Conservation (phyloP, 2,113 vertebrate species). For the Dasyornis broadbenti region DNA sequence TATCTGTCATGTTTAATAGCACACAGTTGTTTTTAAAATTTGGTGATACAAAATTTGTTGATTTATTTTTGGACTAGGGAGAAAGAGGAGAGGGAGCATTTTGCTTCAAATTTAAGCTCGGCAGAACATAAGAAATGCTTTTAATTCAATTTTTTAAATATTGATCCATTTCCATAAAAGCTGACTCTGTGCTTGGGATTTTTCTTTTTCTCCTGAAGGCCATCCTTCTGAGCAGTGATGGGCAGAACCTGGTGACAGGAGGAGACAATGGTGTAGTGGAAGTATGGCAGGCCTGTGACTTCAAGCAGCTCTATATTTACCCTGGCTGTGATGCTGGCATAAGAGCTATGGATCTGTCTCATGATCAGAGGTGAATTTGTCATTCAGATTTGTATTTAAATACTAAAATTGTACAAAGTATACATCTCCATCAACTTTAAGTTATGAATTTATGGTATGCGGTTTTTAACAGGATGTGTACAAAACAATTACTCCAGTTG, state of each 20-base stretch:
- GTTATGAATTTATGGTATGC: not conserved
- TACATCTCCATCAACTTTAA: not conserved
- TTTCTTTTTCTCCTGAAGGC: conserved; percentile 72
- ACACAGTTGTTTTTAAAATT: not conserved
- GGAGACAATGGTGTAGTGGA: conserved; percentile 98
- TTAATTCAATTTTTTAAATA: not conserved
- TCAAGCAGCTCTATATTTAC: conserved; percentile 99
- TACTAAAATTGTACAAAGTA: not conserved
- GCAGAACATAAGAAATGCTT: not conserved
- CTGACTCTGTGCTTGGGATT: not conserved
- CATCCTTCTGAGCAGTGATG: conserved; percentile 94
- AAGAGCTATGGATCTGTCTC: conserved; percentile 97
- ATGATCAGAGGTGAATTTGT: conserved; percentile 92
- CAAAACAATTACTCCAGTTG: not conserved
- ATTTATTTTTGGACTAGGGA: not conserved
- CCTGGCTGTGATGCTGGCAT: conserved; percentile 98
- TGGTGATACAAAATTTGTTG: not conserved
- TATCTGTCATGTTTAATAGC: not conserved
- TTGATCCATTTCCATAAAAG: not conserved
- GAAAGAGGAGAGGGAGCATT: not conserved
- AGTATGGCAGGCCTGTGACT: conserved; percentile 99
- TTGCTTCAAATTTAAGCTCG: not conserved
- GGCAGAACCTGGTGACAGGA: conserved; percentile 97
- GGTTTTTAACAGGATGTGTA: not conserved
- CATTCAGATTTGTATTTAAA: not conserved